A percentile compares a stretch with the other conserved stretches of the same genome.
Conservation (phyloP, 1,140 invertebrate species). For the Scaptomyza pallida region DNA sequence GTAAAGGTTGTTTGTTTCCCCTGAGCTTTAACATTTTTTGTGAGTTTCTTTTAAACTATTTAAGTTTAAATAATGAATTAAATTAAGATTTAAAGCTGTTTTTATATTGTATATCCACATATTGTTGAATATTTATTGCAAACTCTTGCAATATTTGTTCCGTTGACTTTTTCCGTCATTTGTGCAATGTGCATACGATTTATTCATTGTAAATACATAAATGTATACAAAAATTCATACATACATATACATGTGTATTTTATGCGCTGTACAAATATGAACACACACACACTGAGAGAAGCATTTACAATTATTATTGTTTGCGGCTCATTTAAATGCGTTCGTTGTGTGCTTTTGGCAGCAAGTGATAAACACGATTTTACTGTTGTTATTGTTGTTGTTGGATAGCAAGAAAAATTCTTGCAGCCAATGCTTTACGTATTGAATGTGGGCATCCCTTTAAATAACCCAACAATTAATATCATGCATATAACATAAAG, state of each 20-base stretch:
- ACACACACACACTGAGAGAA: neutral
- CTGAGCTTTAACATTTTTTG: neutral
- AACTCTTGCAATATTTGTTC: slow-evolving; percentile 2
- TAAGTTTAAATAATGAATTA: slow-evolving; percentile 4
- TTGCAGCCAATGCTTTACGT: slow-evolving; percentile 26
- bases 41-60: too few relatives aligned
- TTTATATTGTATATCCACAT: slow-evolving; percentile 11
- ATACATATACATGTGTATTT: neutral
- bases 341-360: slow-evolving; percentile 39
- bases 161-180: slow-evolving; percentile 27
- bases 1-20: too few relatives aligned
- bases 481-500: slow-evolving; percentile 8
- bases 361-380: slow-evolving; percentile 42
- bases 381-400: slow-evolving; percentile 34
- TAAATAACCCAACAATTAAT: slow-evolving; percentile 18
- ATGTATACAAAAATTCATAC: too few relatives aligned
- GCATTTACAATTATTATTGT: slow-evolving; percentile 33
- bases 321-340: slow-evolving; percentile 50
- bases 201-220: slow-evolving; percentile 12
- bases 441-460: slow-evolving; percentile 15
- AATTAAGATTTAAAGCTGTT: slow-evolving; percentile 22
- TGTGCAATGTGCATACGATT: slow-evolving; percentile 4
- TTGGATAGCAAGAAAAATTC: slow-evolving; percentile 13
- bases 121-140: slow-evolving; percentile 30
- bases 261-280: slow-evolving; percentile 1